phyloP scores from a whole-genome alignment of 30 jellyfish, hydroid and myxozoan genomes.

The Aurelia coerulea region DNA sequence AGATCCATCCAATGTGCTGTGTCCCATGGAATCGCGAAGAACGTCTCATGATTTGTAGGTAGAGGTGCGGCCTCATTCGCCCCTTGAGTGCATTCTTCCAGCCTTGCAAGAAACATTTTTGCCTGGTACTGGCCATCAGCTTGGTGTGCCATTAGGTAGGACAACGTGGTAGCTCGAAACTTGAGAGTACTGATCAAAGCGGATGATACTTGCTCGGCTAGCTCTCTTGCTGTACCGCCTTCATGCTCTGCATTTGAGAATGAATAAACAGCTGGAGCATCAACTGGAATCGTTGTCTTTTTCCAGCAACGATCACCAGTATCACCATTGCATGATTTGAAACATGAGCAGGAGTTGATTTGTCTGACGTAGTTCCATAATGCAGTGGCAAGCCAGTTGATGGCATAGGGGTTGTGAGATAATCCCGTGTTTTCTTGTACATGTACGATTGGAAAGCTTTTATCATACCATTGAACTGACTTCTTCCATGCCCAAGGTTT shows the following conservation, averaged over 20 bases:
- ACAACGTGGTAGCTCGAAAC: slow-evolving; percentile 23
- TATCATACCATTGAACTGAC: slow-evolving; percentile 38
- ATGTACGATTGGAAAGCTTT: slow-evolving; percentile 33
- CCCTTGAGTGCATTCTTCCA: slow-evolving; percentile 25
- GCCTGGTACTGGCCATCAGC: slow-evolving; percentile 63
- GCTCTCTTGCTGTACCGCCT: slow-evolving; percentile 53
- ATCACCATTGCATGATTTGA: slow-evolving; percentile 48
- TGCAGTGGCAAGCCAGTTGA: slow-evolving; percentile 44
- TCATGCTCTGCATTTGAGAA: slow-evolving; percentile 14
- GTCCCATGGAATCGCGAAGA: slow-evolving; percentile 60
- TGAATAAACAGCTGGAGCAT: slow-evolving; percentile 40
- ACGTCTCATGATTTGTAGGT: slow-evolving; percentile 38
- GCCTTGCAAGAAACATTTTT: slow-evolving; percentile 16
- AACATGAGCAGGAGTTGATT: slow-evolving; percentile 46
- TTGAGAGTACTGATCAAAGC: background rate
- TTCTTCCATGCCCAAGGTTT: slow-evolving; percentile 57
- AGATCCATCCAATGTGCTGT: slow-evolving; percentile 68
- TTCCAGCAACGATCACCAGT: slow-evolving; percentile 42
- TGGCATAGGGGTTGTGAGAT: slow-evolving; percentile 22
- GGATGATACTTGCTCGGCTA: slow-evolving; percentile 34
- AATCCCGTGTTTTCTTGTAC: slow-evolving; percentile 37
- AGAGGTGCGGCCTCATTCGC: slow-evolving; percentile 8
- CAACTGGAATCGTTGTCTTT: slow-evolving; percentile 48
- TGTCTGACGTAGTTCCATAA: slow-evolving; percentile 9
- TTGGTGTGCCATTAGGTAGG: slow-evolving; percentile 30